Conservation (phyloP, 2,113 vertebrate genomes). For the Gasterosteus aculeatus region DNA sequence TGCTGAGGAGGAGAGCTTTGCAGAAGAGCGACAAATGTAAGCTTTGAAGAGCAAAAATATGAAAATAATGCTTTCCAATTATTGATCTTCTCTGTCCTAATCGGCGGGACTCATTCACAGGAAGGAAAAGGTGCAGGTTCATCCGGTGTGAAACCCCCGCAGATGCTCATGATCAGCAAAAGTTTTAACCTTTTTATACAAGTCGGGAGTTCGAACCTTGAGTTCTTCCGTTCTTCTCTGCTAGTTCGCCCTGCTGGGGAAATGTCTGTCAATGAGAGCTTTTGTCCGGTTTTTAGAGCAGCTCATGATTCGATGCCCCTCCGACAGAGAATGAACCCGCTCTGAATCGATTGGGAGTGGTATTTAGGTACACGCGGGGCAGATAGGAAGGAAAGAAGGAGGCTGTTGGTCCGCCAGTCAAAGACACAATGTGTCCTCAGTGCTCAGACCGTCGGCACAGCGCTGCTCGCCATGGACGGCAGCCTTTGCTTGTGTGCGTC, state of each 20-base stretch:
- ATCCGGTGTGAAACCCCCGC: slow-evolving; percentile 30
- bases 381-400: slow-evolving; percentile 51
- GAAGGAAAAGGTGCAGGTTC: not conserved
- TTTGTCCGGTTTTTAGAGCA: slow-evolving; percentile 48
- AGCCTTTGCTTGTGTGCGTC: slow-evolving; percentile 49
- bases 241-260: slow-evolving; percentile 33
- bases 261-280: slow-evolving; percentile 42
- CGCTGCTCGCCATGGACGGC: slow-evolving; percentile 41
- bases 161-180: slow-evolving; percentile 23
- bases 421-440: slow-evolving; percentile 72
- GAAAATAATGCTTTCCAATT: slow-evolving; percentile 10
- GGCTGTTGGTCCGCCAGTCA: slow-evolving; percentile 47
- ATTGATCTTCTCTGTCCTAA: not conserved
- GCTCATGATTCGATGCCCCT: slow-evolving; percentile 50
- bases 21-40: slow-evolving; percentile 15
- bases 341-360: slow-evolving; percentile 59
- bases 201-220: slow-evolving; percentile 25
- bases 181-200: slow-evolving; percentile 41
- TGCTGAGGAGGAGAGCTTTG: not conserved
- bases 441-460: slow-evolving; percentile 60
- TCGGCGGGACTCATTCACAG: not conserved
- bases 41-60: slow-evolving; percentile 20
- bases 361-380: slow-evolving; percentile 50
- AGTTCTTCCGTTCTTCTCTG: slow-evolving; percentile 19
- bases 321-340: slow-evolving; percentile 47